phyloP scores from a whole-genome alignment of 2,888 invertebrate genomes.

The Galeruca laticollis region DNA sequence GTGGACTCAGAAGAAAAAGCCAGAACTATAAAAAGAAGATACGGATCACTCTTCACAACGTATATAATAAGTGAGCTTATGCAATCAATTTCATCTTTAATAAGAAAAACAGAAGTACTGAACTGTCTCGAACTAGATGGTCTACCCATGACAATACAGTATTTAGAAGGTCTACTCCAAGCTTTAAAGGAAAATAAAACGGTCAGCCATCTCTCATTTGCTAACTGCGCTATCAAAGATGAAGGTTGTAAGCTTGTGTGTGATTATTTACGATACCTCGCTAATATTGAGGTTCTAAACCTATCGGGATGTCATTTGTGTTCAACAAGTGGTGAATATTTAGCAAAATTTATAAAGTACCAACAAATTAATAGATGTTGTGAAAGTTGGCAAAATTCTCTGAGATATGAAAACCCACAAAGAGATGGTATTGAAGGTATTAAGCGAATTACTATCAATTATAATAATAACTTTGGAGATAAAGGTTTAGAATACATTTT shows the following conservation, averaged over 20 bases:
- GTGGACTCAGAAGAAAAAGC: constrained; percentile 73
- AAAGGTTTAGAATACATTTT: constrained; percentile 73
- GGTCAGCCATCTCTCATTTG: constrained; percentile 76
- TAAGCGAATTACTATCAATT: constrained; percentile 77
- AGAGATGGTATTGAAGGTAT: constrained; percentile 80
- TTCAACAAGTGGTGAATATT: constrained; percentile 72
- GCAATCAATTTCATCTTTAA: constrained; percentile 74
- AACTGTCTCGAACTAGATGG: constrained; percentile 77
- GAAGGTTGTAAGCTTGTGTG: constrained; percentile 79
- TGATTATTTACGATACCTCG: constrained; percentile 74
- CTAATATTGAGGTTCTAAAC: constrained; percentile 77
- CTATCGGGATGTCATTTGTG: constrained; percentile 78
- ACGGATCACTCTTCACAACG: constrained; percentile 72
- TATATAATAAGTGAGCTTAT: constrained; percentile 77
- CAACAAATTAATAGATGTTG: constrained; percentile 75
- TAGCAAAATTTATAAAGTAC: constrained; percentile 76
- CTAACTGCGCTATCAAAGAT: constrained; percentile 78
- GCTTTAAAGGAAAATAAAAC: constrained; percentile 74
- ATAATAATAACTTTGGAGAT: constrained; percentile 77
- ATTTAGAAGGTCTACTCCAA: constrained; percentile 69
- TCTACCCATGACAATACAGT: constrained; percentile 76
- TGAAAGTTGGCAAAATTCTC: constrained; percentile 84
- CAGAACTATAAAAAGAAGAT: constrained; percentile 69
- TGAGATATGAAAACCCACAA: constrained; percentile 82
- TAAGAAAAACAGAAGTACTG: constrained; percentile 74